phyloP scores from a whole-genome alignment of 2,113 vertebrate species.

The Picathartes gymnocephalus region DNA sequence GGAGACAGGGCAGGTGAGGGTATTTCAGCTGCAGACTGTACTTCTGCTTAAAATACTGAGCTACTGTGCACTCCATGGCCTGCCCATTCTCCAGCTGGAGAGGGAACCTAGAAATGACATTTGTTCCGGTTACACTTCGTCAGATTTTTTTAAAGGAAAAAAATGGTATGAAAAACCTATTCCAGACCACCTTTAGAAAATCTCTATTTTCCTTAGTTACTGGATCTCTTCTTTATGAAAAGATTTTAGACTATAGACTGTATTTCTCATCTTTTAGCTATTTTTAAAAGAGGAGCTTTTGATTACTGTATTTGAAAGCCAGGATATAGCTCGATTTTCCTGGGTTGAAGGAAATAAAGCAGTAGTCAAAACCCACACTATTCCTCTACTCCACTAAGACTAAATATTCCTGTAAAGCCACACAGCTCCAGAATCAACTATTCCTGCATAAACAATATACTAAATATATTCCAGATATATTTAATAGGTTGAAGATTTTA shows the following conservation, averaged over 20 bases:
- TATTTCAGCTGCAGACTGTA: conserved; percentile 98
- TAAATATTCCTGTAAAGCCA: not conserved
- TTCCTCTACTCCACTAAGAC: not conserved
- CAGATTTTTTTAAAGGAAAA: not conserved
- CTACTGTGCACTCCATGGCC: conserved; percentile 98
- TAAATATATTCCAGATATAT: not conserved
- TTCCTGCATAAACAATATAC: not conserved
- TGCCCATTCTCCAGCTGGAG: conserved; percentile 98
- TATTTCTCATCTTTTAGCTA: not conserved
- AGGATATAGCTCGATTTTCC: not conserved
- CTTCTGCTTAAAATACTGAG: conserved; percentile 99
- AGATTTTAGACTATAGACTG: not conserved
- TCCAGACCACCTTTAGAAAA: not conserved
- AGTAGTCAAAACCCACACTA: not conserved
- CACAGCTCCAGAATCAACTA: not conserved
- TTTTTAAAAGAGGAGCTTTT: not conserved
- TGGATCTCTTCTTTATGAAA: not conserved
- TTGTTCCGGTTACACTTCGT: conserved; percentile 6
- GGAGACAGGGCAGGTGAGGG: conserved; percentile 94
- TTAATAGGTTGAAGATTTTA: not conserved
- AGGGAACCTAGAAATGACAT: conserved; percentile 83
- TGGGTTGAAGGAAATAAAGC: not conserved
- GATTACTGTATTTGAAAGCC: not conserved
- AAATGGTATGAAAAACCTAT: not conserved
- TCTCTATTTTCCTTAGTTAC: not conserved